Evolutionary conservation across 2,888 invertebrate genomes (phyloP).

Genomic region (Scaptomyza polygonia): DNA sequence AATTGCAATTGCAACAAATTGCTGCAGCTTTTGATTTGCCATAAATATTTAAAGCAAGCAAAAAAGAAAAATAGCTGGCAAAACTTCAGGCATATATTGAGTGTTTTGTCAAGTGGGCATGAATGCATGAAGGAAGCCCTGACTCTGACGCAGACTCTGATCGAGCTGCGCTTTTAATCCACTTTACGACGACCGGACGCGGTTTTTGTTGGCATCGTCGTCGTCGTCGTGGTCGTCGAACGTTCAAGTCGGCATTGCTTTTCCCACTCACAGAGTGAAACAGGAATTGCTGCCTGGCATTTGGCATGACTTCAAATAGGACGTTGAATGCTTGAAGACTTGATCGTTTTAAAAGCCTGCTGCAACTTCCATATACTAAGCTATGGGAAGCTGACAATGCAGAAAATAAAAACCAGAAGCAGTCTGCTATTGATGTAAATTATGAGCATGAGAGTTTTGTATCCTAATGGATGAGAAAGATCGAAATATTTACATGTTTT

Average conservation of each 20-base stretch:
- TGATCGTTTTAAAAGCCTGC: conserved; percentile 25
- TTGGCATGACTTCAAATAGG: conserved; percentile 42
- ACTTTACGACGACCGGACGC: conserved; percentile 76
- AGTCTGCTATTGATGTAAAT: conserved; percentile 10
- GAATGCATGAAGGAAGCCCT: conserved; percentile 61
- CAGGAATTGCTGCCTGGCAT: conserved; percentile 41
- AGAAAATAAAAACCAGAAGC: conserved; percentile 10
- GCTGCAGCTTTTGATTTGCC: conserved; percentile 42
- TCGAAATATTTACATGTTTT: conserved; percentile 1
- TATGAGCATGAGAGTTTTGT: conserved; percentile 11
- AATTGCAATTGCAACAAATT: conserved; percentile 5
- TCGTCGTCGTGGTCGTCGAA: conserved; percentile 27
- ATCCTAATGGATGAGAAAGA: conserved; percentile 26
- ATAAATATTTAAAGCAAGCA: conserved; percentile 9
- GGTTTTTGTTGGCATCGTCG: conserved; percentile 72
- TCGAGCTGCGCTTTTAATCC: conserved; percentile 72
- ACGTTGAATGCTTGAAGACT: conserved; percentile 30
- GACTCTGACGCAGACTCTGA: conserved; percentile 42
- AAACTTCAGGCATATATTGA: conserved; percentile 36
- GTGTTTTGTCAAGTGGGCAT: conserved; percentile 75
- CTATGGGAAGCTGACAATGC: conserved; percentile 9
- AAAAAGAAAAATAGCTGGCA: conserved; percentile 31
- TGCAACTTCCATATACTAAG: conserved; percentile 38
- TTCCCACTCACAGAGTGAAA: conserved; percentile 56
- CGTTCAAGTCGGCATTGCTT: conserved; percentile 16